Evolutionary conservation across 2,113 vertebrate species (phyloP).

Genomic region (Podarcis raffonei): DNA sequence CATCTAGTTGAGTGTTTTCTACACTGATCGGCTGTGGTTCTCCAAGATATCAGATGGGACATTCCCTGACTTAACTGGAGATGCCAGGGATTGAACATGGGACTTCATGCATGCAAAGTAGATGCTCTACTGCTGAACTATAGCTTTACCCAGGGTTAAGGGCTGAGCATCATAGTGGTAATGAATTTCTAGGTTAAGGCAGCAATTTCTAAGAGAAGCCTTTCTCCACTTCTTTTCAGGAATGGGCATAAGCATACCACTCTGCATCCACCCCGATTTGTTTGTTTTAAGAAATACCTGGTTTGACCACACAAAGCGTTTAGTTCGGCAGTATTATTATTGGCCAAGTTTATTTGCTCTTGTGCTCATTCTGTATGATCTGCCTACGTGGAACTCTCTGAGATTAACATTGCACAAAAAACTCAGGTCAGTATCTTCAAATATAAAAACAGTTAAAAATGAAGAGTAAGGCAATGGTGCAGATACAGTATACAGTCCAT

Average conservation of each 20-base stretch:
- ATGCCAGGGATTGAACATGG: too few species aligned
- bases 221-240: not conserved
- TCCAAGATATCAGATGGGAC: too few species aligned
- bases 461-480: not conserved
- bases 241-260: not conserved
- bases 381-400: conserved; percentile 1
- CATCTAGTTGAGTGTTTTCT: too few species aligned
- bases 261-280: not conserved
- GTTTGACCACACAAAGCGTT: not conserved
- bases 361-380: not conserved
- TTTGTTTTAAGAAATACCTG: conserved; percentile 11
- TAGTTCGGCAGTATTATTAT: not conserved
- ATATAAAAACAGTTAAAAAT: not conserved
- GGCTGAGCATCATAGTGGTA: not conserved
- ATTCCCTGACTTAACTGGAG: too few species aligned
- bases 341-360: conserved; percentile 15
- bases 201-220: not conserved
- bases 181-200: not conserved
- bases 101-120: too few species aligned
- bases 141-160: not conserved
- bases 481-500: not conserved
- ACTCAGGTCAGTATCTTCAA: not conserved
- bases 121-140: too few species aligned
- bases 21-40: too few species aligned
- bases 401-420: not conserved